Percentiles rank a stretch among this genome's conserved stretches.
Conservation (phyloP, 2,797 vertebrate species). For the Helarctos malayanus region DNA sequence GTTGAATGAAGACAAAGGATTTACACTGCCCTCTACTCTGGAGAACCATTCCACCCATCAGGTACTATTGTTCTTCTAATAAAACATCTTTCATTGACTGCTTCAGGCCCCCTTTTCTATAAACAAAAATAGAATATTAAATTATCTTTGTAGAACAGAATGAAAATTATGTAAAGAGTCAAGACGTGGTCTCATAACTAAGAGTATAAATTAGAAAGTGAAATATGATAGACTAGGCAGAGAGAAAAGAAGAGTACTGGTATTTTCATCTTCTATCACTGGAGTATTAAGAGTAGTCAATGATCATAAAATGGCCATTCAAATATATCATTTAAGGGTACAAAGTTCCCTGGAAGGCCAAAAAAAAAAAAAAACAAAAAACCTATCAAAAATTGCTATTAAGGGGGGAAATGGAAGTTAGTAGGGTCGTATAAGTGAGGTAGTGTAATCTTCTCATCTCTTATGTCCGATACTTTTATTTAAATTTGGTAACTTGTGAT, state of each 20-base stretch:
- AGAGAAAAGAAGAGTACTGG: neutral
- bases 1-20: neutral
- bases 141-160: neutral
- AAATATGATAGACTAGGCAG: neutral
- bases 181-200: neutral
- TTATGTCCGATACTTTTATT: conserved; percentile 6
- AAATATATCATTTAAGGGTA: neutral
- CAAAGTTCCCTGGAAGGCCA: neutral
- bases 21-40: neutral
- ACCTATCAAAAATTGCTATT: neutral
- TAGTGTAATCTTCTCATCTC: neutral
- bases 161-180: neutral
- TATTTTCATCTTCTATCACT: neutral
- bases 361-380: neutral
- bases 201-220: neutral
- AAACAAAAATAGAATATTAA: neutral
- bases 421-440: neutral
- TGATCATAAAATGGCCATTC: neutral
- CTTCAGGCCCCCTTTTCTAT: neutral
- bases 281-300: neutral
- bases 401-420: neutral
- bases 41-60: neutral
- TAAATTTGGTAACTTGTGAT: conserved; percentile 38
- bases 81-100: neutral
- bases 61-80: neutral